Evolutionary conservation across 2,797 vertebrate species (phyloP).

Genomic region (Leucoraja ocellata): DNA sequence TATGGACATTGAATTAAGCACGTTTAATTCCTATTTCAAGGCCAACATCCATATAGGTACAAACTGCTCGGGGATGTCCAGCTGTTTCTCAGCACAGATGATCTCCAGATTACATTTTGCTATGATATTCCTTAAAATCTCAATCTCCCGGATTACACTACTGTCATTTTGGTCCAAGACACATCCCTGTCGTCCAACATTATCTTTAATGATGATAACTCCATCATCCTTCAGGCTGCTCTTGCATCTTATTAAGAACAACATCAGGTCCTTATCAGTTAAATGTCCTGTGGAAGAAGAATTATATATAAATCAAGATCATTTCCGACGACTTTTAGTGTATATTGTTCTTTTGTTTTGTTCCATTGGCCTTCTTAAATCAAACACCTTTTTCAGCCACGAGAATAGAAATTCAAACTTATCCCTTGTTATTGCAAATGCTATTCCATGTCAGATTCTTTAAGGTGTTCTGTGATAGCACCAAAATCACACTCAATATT

Average conservation of each 20-base stretch:
- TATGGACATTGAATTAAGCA: background rate
- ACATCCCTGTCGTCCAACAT: constrained; percentile 83
- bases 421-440: background rate
- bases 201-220: constrained; percentile 85
- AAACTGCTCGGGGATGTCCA: constrained; percentile 78
- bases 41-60: constrained; percentile 91
- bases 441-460: background rate
- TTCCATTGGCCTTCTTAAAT: background rate
- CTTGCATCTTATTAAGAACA: constrained; percentile 76
- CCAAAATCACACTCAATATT: no score
- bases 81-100: constrained; percentile 70
- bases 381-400: background rate
- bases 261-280: constrained; percentile 83
- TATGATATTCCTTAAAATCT: constrained; percentile 75
- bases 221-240: constrained; percentile 74
- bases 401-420: background rate
- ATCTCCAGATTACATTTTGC: constrained; percentile 72
- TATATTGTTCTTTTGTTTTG: background rate
- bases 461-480: background rate
- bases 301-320: background rate
- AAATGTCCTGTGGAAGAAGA: constrained; percentile 66
- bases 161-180: constrained; percentile 78
- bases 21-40: constrained; percentile 55
- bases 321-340: background rate
- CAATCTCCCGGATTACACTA: constrained; percentile 82